phyloP scores from a whole-genome alignment of 2,113 vertebrate species.

The Dipodomys merriami region DNA sequence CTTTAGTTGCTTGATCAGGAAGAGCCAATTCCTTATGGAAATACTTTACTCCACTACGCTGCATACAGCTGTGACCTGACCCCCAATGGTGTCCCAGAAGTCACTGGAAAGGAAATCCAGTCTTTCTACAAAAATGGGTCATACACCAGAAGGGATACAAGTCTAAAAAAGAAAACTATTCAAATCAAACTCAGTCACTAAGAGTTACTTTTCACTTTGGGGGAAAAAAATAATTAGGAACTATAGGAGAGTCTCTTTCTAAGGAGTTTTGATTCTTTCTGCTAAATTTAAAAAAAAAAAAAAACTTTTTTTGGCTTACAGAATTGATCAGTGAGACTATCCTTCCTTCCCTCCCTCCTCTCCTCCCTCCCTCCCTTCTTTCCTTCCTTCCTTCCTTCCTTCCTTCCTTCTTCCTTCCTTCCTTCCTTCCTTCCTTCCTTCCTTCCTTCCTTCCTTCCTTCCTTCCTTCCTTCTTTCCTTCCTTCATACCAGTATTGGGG shows the following conservation, averaged over 20 bases:
- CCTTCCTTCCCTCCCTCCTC: no score
- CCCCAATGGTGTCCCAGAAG: neutral
- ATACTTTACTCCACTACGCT: neutral
- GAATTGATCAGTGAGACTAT: neutral
- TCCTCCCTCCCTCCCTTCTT: no score
- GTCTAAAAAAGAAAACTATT: constrained; percentile 17
- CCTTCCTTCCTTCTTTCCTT: no score
- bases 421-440: no score
- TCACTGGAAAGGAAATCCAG: neutral
- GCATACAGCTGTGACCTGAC: neutral
- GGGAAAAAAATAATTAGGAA: neutral
- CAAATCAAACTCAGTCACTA: neutral
- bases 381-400: no score
- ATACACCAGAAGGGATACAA: neutral
- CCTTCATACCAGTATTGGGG: no score
- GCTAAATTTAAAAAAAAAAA: no score
- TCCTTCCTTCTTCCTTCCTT: no score
- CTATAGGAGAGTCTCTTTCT: neutral
- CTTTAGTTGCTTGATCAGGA: neutral
- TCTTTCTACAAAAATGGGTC: neutral
- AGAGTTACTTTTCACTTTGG: neutral
- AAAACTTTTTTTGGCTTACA: neutral
- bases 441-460: no score
- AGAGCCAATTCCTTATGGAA: neutral
- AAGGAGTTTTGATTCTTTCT: neutral